A percentile compares a stretch with the other conserved stretches of the same genome.
Conservation (phyloP, 2,888 invertebrate species). For the Anticlea derivata region DNA sequence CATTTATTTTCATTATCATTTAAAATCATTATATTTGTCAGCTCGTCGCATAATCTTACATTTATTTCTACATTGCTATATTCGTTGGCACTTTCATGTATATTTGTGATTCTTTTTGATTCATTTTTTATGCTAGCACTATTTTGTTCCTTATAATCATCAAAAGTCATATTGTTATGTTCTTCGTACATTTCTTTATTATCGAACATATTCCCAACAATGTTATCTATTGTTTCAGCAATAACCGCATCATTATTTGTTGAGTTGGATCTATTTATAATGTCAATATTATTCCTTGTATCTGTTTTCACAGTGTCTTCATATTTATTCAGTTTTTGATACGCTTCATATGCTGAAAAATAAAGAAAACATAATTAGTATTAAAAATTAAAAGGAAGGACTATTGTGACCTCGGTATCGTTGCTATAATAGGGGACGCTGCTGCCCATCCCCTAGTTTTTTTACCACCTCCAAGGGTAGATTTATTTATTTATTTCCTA, state of each 20-base stretch:
- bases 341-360: constrained; percentile 67
- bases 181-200: constrained; percentile 18
- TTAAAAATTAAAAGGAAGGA: too few relatives aligned
- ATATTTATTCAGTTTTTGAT: constrained; percentile 46
- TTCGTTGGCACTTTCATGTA: constrained; percentile 9
- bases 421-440: too few relatives aligned
- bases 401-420: too few relatives aligned
- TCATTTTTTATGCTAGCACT: constrained; percentile 9
- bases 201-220: constrained; percentile 21
- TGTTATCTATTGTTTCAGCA: constrained; percentile 34
- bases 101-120: constrained; percentile 5
- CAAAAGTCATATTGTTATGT: constrained; percentile 15
- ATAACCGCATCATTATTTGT: constrained; percentile 41
- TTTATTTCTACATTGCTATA: constrained; percentile 11
- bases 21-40: constrained; percentile 27
- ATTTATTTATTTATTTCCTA: too few relatives aligned
- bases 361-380: constrained; percentile 12
- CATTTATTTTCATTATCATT: constrained; percentile 24
- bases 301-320: constrained; percentile 22
- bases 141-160: constrained; percentile 13
- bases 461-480: too few relatives aligned
- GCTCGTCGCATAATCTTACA: constrained; percentile 3
- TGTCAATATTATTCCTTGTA: constrained; percentile 31
- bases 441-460: too few relatives aligned
- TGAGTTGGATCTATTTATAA: constrained; percentile 9